Conservation (phyloP, 2,888 invertebrate species). For the Drosophila imparisetae region DNA sequence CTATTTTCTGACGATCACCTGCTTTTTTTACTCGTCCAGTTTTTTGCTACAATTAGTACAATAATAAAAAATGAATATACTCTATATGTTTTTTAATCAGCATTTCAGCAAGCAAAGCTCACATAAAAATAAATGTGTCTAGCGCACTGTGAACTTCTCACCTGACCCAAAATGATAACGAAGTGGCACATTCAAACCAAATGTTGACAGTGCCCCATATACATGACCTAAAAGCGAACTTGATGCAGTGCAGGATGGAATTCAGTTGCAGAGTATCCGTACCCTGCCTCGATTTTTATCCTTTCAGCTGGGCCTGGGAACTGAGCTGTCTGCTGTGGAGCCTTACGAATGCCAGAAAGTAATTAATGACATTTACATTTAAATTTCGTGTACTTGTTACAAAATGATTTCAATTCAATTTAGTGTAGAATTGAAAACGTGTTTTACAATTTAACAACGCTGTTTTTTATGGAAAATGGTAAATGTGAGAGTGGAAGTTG, state of each 20-base stretch:
- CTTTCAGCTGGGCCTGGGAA: conserved; percentile 30
- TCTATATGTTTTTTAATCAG: not conserved
- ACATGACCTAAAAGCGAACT: not conserved
- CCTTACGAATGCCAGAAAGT: conserved; percentile 13
- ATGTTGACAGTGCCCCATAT: conserved; percentile 1
- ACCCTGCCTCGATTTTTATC: not conserved
- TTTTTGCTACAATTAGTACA: not conserved
- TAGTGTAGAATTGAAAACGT: conserved; percentile 59
- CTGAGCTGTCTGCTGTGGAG: conserved; percentile 7
- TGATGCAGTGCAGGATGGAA: not conserved
- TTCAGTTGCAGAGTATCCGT: not conserved
- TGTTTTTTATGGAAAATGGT: conserved; percentile 11
- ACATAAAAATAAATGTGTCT: not conserved
- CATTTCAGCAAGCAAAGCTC: not conserved
- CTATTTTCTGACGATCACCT: not conserved
- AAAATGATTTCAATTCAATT: conserved; percentile 71
- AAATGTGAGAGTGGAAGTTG: conserved; percentile 4
- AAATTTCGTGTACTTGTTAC: conserved; percentile 58
- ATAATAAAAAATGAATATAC: not conserved
- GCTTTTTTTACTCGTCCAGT: not conserved
- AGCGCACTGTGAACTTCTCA: conserved; percentile 9
- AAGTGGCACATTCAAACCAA: conserved; percentile 1
- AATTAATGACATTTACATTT: conserved; percentile 72
- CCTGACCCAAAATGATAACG: conserved; percentile 19
- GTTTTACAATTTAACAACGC: conserved; percentile 59